phyloP scores from a whole-genome alignment of 2,888 invertebrate genomes.

The Lasioglossum figueresi region DNA sequence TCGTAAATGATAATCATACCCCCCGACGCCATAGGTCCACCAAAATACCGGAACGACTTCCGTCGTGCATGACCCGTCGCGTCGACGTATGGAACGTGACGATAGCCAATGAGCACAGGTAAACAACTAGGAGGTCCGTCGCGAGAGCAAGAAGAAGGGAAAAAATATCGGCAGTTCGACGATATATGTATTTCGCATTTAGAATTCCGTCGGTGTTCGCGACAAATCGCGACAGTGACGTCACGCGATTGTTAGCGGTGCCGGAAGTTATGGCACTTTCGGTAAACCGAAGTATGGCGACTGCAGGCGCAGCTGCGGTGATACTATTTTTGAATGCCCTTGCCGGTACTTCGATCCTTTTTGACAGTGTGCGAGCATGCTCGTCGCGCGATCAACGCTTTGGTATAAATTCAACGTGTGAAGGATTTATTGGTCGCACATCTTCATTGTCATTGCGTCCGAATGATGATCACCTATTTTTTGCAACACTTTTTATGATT shows the following conservation, averaged over 20 bases:
- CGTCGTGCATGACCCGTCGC: background rate
- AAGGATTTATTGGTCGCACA: background rate
- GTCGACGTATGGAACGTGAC: conserved; percentile 29
- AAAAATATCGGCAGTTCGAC: conserved; percentile 2
- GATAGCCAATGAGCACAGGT: conserved; percentile 25
- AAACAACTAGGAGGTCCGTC: conserved; percentile 20
- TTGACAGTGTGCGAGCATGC: background rate
- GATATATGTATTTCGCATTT: conserved; percentile 59
- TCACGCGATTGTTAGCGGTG: conserved; percentile 61
- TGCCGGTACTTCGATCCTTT: conserved; percentile 24
- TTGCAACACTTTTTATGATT: background rate
- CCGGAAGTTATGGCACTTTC: conserved; percentile 76
- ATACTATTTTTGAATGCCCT: conserved; percentile 71
- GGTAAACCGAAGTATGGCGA: conserved; percentile 55
- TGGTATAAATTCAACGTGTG: background rate
- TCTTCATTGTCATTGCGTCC: background rate
- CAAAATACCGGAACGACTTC: background rate
- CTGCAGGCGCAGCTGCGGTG: conserved; percentile 69
- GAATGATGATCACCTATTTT: background rate
- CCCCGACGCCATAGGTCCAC: background rate
- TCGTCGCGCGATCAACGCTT: background rate
- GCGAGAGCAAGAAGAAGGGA: background rate
- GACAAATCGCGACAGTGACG: conserved; percentile 61
- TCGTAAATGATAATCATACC: background rate
- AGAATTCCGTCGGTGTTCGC: conserved; percentile 41